Base-by-base conservation (phyloP, 2,888 invertebrate species). In the Lepidocyrtoides sp. region DNA sequence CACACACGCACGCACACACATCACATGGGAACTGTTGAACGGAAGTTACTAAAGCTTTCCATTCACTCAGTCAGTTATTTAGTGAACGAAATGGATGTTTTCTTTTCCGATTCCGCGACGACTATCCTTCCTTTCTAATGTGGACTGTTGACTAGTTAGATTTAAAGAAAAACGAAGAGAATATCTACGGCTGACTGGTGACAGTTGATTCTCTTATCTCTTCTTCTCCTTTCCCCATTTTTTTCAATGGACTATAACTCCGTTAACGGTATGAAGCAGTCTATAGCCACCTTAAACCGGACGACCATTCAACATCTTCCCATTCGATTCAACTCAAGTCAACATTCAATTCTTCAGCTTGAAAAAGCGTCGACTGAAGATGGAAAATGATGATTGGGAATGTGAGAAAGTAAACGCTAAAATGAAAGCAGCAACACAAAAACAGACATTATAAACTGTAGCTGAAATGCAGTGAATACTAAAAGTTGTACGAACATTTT, bases 31-130 rank as follows among this genome's bases (percentile, higher is more conserved):
- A 7, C 72, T 36, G 41, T n/a, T 44, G 44, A 29, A 23, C 51
- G 84, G 84, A 84, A 84, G 84, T 84, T 54, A 84, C 69, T 84
- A 84, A 60, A 83, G 66, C 69, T 72, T 48, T 63, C 48, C 83
- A 83, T 83, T 83, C 36, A 36, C 7, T 36, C 36, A 36, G 36
- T 36, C 83, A 83, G 41, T 57, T 82, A 57, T 66, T 83, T 51
- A 26, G 44, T 82, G 29, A 66, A 83, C 23, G 51, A 83, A 83
- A 83, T 83, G 51, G 32, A 83, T 66, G 69, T 60, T 41, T 82
- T 82, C 57, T 82, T 82, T 63, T 82, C 82, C 44, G 41, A 57
- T 82, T 44, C 20, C 60, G n/a, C n/a, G 8, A 3, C 26, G 51
- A 26, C 77, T 12, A 17, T 75, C n/a, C 57, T 14, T 44, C 26